phyloP scores from a whole-genome alignment of 2,888 invertebrate species.

The Philereme transversata region DNA sequence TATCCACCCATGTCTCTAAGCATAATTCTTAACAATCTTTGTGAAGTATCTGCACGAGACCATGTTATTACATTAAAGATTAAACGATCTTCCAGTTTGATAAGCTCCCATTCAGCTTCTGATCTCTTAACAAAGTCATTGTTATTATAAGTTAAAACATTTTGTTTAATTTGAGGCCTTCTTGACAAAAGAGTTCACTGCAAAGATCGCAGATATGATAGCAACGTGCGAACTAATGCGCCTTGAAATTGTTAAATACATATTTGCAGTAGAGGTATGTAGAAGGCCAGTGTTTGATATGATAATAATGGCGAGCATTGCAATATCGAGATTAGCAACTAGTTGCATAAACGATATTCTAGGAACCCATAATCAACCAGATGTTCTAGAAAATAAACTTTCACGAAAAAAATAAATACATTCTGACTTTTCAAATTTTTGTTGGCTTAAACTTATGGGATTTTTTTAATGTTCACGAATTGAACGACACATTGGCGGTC shows the following conservation, averaged over 20 bases:
- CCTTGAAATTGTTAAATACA: constrained; percentile 11
- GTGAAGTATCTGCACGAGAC: too few relatives aligned
- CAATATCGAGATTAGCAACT: background rate
- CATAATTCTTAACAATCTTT: too few relatives aligned
- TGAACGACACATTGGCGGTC: too few relatives aligned
- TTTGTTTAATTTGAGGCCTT: background rate
- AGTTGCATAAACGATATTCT: background rate
- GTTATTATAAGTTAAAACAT: constrained; percentile 1
- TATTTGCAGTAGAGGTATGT: constrained; percentile 2
- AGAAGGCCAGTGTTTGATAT: constrained; percentile 19
- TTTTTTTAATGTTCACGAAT: too few relatives aligned
- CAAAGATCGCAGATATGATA: constrained; percentile 19
- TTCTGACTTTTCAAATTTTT: too few relatives aligned
- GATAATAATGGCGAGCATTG: background rate
- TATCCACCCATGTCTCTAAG: too few relatives aligned
- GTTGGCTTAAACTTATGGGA: too few relatives aligned
- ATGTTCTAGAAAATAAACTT: too few relatives aligned
- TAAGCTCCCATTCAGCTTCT: constrained; percentile 2
- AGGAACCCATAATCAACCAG: too few relatives aligned
- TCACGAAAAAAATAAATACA: too few relatives aligned
- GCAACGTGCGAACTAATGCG: constrained; percentile 26
- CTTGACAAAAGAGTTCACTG: constrained; percentile 13
- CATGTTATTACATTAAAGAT: too few relatives aligned
- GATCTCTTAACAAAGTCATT: constrained; percentile 2
- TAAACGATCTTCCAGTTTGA: background rate